Percentiles rank a stretch among this genome's conserved stretches.
Conservation (phyloP, 2,797 vertebrate species). For the Malacoraja senta region DNA sequence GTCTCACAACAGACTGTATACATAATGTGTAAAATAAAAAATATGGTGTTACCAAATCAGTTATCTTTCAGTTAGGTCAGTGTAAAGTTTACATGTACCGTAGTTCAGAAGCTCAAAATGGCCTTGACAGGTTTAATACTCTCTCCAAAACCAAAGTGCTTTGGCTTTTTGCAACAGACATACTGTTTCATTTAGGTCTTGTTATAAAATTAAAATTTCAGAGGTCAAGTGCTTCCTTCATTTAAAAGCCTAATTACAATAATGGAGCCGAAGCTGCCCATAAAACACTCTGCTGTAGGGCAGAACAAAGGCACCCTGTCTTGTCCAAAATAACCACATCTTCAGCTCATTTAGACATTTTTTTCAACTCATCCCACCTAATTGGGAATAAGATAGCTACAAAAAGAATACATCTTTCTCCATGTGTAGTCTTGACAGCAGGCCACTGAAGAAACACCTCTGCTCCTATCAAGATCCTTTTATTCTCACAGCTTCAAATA, state of each 20-base stretch:
- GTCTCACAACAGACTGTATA: background rate
- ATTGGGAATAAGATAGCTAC: slow-evolving; percentile 86
- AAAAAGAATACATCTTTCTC: slow-evolving; percentile 73
- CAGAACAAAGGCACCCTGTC: slow-evolving; percentile 44
- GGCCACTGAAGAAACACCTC: slow-evolving; percentile 58
- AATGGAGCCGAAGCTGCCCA: slow-evolving; percentile 57
- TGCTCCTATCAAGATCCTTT: slow-evolving; percentile 53
- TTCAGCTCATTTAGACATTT: slow-evolving; percentile 65
- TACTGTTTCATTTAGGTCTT: slow-evolving; percentile 55
- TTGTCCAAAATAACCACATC: slow-evolving; percentile 46
- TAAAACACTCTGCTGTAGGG: slow-evolving; percentile 53
- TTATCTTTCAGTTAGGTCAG: slow-evolving; percentile 13
- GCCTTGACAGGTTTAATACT: slow-evolving; percentile 36
- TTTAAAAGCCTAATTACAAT: slow-evolving; percentile 51
- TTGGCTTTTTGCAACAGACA: slow-evolving; percentile 68
- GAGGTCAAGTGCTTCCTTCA: slow-evolving; percentile 55
- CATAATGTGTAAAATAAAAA: background rate
- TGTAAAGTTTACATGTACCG: slow-evolving; percentile 36
- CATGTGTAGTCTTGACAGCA: slow-evolving; percentile 69
- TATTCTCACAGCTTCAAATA: slow-evolving; percentile 56
- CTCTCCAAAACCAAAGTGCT: slow-evolving; percentile 37
- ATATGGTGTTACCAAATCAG: slow-evolving; percentile 6
- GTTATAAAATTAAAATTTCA: slow-evolving; percentile 58
- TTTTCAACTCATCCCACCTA: slow-evolving; percentile 81
- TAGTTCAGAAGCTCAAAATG: slow-evolving; percentile 38